Evolutionary conservation across 2,797 vertebrate species (phyloP).

Genomic region (Molothrus ater): DNA sequence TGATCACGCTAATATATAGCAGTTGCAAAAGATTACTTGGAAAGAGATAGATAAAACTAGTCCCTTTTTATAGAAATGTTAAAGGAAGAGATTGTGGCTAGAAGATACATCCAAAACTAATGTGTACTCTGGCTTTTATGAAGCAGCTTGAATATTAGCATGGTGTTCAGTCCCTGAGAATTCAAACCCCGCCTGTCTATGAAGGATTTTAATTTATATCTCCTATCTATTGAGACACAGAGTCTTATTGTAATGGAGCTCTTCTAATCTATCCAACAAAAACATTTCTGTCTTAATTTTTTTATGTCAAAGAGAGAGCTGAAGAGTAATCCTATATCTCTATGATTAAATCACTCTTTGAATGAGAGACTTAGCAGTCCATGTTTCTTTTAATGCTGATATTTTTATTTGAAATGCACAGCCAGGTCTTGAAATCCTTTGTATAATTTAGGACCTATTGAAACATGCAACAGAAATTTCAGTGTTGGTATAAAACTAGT

Average conservation of each 20-base stretch:
- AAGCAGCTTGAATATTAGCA: not conserved
- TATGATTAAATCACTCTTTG: not conserved
- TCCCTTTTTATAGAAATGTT: not conserved
- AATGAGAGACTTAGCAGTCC: not conserved
- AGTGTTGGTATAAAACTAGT: constrained; percentile 25
- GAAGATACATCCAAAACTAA: not conserved
- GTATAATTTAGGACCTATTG: constrained; percentile 14
- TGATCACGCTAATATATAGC: not conserved
- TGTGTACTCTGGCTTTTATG: not conserved
- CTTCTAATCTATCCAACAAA: constrained; percentile 4
- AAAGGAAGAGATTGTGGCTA: not conserved
- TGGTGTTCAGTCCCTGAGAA: not conserved
- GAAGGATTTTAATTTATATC: not conserved
- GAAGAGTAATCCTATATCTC: not conserved
- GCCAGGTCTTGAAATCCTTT: constrained; percentile 1
- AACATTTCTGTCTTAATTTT: not conserved
- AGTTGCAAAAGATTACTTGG: not conserved
- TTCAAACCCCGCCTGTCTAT: not conserved
- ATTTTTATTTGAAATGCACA: constrained; percentile 22
- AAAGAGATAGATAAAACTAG: not conserved
- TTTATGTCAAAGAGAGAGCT: not conserved
- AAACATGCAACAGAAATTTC: constrained; percentile 14
- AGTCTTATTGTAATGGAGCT: not conserved
- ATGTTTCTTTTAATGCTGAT: not conserved
- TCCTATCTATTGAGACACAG: not conserved